These are phyloP conservation scores for Burhinus oedicnemus DNA, from an alignment of 2,113 vertebrate genomes.

Conservation along the genomic window DNA sequence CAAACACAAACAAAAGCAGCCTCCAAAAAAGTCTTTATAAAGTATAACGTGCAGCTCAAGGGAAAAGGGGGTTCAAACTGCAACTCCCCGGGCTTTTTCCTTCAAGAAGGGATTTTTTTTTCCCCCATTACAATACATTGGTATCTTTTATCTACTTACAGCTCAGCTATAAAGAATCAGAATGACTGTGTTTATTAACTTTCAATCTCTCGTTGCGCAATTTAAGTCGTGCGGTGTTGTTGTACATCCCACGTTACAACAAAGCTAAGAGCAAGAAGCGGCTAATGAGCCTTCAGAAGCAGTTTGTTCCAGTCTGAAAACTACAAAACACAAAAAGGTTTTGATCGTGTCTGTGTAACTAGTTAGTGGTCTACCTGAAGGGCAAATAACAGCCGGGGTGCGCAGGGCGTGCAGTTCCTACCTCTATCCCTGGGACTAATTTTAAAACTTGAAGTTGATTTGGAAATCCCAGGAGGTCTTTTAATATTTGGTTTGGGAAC, in stretches of 20 bases:
- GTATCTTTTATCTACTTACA: conserved; percentile 4
- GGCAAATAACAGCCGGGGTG: neutral
- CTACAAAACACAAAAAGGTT: neutral
- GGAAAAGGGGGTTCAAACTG: neutral
- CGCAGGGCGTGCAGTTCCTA: neutral
- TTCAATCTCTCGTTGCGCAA: neutral
- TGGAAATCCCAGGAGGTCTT: neutral
- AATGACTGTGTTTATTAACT: neutral
- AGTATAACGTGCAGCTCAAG: neutral
- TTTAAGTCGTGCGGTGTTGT: neutral
- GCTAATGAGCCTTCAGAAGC: neutral
- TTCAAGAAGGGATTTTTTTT: neutral
- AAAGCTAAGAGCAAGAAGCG: neutral
- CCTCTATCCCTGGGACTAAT: neutral
- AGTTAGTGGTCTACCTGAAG: neutral
- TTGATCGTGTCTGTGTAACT: neutral
- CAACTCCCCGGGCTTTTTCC: neutral
- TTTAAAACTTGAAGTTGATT: neutral
- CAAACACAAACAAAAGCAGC: conserved; percentile 40
- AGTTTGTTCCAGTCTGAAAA: neutral
- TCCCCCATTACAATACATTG: neutral
- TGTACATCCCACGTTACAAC: neutral
- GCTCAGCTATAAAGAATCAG: neutral
- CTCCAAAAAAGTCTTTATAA: neutral
- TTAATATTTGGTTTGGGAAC: neutral